These are phyloP conservation scores for Laothoe populi DNA, from an alignment of 2,888 invertebrate genomes.

Conservation along the genomic window DNA sequence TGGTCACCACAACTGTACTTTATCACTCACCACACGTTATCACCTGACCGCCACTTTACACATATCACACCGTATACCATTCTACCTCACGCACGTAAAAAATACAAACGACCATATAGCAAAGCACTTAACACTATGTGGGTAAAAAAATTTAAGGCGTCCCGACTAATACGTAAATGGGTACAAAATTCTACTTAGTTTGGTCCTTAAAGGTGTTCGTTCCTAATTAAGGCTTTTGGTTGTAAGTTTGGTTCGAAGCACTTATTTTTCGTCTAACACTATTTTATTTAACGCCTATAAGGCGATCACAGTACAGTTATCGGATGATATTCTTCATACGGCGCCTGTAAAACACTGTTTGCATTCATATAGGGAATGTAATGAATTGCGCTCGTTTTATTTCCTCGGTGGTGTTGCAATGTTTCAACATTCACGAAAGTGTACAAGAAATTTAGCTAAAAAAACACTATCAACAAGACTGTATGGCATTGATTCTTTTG, in stretches of 20 bases:
- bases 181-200: slow-evolving; percentile 67
- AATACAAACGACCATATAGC: slow-evolving; percentile 34
- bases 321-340: slow-evolving; percentile 43
- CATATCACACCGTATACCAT: slow-evolving; percentile 34
- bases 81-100: slow-evolving; percentile 34
- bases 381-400: slow-evolving; percentile 24
- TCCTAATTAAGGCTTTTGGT: slow-evolving; percentile 70
- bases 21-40: slow-evolving; percentile 45
- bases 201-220: slow-evolving; percentile 74
- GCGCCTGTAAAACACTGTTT: slow-evolving; percentile 40
- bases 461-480: background rate
- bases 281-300: slow-evolving; percentile 68
- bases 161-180: slow-evolving; percentile 59
- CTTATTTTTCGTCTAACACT: slow-evolving; percentile 54
- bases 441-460: background rate
- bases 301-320: slow-evolving; percentile 74
- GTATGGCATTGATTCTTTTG: background rate
- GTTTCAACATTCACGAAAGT: background rate
- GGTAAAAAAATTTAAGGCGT: slow-evolving; percentile 76
- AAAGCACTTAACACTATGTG: slow-evolving; percentile 47
- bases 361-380: slow-evolving; percentile 32
- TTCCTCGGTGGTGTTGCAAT: background rate
- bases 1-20: slow-evolving; percentile 60
- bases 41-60: slow-evolving; percentile 45
- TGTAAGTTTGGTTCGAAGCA: slow-evolving; percentile 74